Evolutionary conservation across 2,888 invertebrate genomes (phyloP).

Genomic region (Trachelus tabidus): DNA sequence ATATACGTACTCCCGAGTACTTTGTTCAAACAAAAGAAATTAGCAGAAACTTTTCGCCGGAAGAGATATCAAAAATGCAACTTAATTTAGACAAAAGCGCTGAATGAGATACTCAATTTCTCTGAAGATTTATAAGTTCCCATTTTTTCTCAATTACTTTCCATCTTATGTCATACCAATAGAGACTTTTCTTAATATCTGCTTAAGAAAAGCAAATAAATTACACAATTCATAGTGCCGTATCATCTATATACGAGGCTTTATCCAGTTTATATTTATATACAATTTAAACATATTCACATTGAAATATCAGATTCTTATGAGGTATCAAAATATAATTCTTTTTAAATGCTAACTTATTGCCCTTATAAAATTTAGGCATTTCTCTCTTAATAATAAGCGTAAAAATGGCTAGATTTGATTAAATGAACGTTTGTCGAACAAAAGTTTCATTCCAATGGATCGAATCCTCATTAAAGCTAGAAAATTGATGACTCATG

Average conservation of each 20-base stretch:
- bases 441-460: not conserved
- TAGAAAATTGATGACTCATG: not conserved
- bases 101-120: too few species aligned
- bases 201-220: too few species aligned
- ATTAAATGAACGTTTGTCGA: not conserved
- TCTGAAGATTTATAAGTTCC: too few species aligned
- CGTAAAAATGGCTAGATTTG: not conserved
- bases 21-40: too few species aligned
- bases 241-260: not conserved
- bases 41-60: too few species aligned
- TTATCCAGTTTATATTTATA: not conserved
- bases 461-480: not conserved
- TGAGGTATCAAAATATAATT: not conserved
- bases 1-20: too few species aligned
- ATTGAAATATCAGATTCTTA: not conserved
- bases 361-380: not conserved
- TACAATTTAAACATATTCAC: not conserved
- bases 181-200: too few species aligned
- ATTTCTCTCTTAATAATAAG: not conserved
- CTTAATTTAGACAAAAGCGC: too few species aligned
- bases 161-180: too few species aligned
- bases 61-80: too few species aligned
- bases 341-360: not conserved
- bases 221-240: too few species aligned
- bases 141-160: too few species aligned